Evolutionary conservation across 2,797 vertebrate genomes (phyloP).

Genomic region (Thalassophryne amazonica): DNA sequence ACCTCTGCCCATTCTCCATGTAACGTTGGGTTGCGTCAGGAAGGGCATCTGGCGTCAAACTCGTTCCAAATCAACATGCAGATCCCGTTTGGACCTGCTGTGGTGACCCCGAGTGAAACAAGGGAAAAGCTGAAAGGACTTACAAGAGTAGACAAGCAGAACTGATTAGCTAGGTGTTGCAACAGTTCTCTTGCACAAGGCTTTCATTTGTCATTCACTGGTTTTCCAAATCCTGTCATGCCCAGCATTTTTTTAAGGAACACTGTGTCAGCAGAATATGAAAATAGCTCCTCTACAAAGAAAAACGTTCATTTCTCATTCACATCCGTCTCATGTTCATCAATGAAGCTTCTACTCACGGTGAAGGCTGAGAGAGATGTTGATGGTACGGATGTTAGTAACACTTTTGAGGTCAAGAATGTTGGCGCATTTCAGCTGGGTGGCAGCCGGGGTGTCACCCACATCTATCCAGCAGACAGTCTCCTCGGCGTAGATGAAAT

Average conservation of each 20-base stretch:
- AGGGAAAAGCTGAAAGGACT: too few species aligned
- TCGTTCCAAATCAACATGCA: too few species aligned
- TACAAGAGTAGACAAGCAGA: slow-evolving; percentile 4
- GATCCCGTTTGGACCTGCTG: too few species aligned
- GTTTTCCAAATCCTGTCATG: neutral
- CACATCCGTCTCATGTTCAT: neutral
- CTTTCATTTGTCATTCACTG: neutral
- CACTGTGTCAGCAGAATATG: neutral
- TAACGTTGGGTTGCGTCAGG: too few species aligned
- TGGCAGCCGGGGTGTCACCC: slow-evolving; percentile 86
- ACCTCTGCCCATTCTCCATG: too few species aligned
- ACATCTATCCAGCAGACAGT: slow-evolving; percentile 96
- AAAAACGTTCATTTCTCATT: neutral
- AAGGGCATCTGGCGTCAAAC: too few species aligned
- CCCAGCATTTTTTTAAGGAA: neutral
- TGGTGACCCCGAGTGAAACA: too few species aligned
- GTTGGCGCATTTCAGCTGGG: slow-evolving; percentile 91
- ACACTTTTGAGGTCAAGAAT: slow-evolving; percentile 90
- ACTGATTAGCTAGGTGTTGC: slow-evolving; percentile 1
- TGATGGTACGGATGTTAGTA: slow-evolving; percentile 86
- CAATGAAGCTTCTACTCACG: slow-evolving; percentile 80
- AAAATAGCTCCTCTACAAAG: neutral
- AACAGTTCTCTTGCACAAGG: neutral
- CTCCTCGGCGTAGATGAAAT: slow-evolving; percentile 91
- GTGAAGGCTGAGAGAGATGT: slow-evolving; percentile 95